Evolutionary conservation across 2,797 vertebrate species (phyloP).

Genomic region (Limosa lapponica): DNA sequence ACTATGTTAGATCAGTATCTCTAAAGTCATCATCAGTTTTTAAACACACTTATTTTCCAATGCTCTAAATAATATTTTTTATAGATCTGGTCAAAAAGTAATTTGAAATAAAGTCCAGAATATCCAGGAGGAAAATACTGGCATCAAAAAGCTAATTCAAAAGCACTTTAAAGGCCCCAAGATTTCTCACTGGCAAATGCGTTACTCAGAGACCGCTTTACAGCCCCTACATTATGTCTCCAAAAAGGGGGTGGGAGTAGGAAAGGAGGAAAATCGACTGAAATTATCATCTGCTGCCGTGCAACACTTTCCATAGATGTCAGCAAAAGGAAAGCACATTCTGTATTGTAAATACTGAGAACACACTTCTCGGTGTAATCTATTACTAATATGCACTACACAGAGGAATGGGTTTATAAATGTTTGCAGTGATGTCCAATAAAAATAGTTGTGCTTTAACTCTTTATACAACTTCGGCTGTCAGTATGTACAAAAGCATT

Average conservation of each 20-base stretch:
- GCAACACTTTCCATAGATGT: neutral
- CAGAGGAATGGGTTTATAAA: neutral
- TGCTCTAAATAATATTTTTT: neutral
- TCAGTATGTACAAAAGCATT: neutral
- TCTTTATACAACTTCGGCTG: neutral
- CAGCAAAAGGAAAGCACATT: conserved; percentile 17
- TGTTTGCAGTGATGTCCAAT: neutral
- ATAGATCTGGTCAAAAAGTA: neutral
- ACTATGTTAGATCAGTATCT: neutral
- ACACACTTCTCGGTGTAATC: neutral
- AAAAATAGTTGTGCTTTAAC: neutral
- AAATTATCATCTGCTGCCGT: conserved; percentile 12
- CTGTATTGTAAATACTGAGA: neutral
- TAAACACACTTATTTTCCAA: neutral
- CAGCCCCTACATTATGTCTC: neutral
- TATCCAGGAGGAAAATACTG: neutral
- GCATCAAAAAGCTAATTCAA: neutral
- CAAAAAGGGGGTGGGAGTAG: neutral
- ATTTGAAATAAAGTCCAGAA: neutral
- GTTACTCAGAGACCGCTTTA: neutral
- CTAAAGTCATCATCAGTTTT: neutral
- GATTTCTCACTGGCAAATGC: neutral
- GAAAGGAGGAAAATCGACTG: neutral
- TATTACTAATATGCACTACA: neutral
- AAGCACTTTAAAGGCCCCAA: neutral